Percentiles rank a stretch among this genome's conserved stretches.
Conservation (phyloP, 2,113 vertebrate species). For the Chloropsis cyanopogon region DNA sequence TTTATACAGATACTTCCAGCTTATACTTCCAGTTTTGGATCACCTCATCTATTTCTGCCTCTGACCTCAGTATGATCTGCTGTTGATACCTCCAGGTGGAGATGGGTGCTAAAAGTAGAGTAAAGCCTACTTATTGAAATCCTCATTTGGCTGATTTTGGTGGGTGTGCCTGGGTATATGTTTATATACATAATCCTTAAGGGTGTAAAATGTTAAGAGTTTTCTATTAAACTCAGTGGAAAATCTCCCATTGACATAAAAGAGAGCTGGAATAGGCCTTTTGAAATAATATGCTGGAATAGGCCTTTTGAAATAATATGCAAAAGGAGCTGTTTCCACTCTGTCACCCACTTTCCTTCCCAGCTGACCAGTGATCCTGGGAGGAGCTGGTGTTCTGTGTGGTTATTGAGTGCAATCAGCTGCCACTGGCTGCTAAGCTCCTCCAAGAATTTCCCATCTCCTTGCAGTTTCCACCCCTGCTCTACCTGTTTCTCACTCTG, state of each 20-base stretch:
- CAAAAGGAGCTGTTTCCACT: background rate
- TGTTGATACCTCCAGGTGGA: background rate
- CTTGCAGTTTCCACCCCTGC: background rate
- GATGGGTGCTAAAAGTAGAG: background rate
- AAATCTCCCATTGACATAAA: background rate
- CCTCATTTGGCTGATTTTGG: background rate
- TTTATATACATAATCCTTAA: background rate
- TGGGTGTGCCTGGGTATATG: background rate
- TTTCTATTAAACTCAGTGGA: background rate
- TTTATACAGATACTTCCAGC: background rate
- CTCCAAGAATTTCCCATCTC: background rate
- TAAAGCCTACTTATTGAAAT: background rate
- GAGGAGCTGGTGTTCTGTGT: background rate
- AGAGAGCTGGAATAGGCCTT: background rate
- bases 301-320: background rate
- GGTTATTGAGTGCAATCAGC: background rate
- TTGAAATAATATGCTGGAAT: background rate
- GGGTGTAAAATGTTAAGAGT: background rate
- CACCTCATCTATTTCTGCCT: background rate
- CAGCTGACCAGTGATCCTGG: background rate
- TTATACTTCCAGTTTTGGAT: background rate
- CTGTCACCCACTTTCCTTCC: background rate
- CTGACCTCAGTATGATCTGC: background rate
- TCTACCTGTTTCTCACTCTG: background rate
- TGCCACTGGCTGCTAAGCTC: background rate